Percentiles rank a stretch among this genome's conserved stretches.
Evolutionary conservation across 2,888 invertebrate genomes (phyloP).

Genomic region (Catotricha subobsoleta): DNA sequence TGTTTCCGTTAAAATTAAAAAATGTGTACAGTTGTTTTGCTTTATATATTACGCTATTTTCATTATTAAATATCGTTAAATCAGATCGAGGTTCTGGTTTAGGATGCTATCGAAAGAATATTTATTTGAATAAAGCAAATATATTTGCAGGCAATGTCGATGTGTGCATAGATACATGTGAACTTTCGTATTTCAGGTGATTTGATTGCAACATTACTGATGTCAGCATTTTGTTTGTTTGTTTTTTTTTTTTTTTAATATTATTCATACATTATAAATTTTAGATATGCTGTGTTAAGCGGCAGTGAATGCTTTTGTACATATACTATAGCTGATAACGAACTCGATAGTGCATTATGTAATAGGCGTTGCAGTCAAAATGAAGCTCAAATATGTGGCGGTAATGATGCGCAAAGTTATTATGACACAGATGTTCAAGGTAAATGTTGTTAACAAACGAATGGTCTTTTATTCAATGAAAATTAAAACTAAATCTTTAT

Average conservation of each 20-base stretch:
- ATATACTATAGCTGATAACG: slow-evolving; percentile 30
- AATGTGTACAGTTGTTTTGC: too few species aligned
- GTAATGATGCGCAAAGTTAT: slow-evolving; percentile 43
- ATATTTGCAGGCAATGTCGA: slow-evolving; percentile 22
- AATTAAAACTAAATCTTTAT: slow-evolving; percentile 8
- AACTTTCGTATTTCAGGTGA: slow-evolving; percentile 19
- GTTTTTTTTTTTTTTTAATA: background rate
- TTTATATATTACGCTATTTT: too few species aligned
- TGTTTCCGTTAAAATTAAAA: too few species aligned
- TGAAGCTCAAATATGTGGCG: slow-evolving; percentile 46
- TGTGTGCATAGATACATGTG: slow-evolving; percentile 25
- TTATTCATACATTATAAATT: background rate
- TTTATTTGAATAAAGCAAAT: slow-evolving; percentile 21
- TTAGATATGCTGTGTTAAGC: slow-evolving; percentile 1
- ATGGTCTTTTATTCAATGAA: background rate
- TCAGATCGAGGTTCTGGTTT: slow-evolving; percentile 17
- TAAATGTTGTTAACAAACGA: too few species aligned
- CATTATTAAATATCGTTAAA: too few species aligned
- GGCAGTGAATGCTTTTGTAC: slow-evolving; percentile 28
- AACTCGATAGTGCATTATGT: slow-evolving; percentile 32
- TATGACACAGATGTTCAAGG: slow-evolving; percentile 43
- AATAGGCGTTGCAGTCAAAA: slow-evolving; percentile 41
- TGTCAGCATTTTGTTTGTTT: too few species aligned
- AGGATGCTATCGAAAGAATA: slow-evolving; percentile 23
- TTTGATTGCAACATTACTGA: too few species aligned